Percentiles rank a stretch among this genome's conserved stretches.
Evolutionary conservation across 2,797 vertebrate genomes (phyloP).

Genomic region (Helicolenus hilgendorfi): DNA sequence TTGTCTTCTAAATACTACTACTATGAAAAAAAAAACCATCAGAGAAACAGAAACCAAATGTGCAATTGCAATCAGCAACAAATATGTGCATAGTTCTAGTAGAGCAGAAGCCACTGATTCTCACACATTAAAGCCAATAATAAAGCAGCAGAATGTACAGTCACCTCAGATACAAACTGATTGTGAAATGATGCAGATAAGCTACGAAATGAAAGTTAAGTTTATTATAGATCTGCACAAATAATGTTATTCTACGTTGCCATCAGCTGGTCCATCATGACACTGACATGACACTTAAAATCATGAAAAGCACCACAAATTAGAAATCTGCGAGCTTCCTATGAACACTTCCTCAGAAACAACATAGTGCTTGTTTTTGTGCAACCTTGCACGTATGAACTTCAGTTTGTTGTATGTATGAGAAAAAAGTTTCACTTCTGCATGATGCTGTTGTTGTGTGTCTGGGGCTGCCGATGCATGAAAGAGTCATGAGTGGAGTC

Average conservation of each 20-base stretch:
- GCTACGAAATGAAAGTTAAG: background rate
- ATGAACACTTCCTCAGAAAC: background rate
- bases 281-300: too few species aligned
- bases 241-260: background rate
- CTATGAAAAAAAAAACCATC: too few species aligned
- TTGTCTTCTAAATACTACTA: too few species aligned
- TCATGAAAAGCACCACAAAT: background rate
- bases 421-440: background rate
- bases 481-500: background rate
- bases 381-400: background rate
- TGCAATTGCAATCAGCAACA: background rate
- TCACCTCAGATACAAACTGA: background rate
- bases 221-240: background rate
- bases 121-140: background rate
- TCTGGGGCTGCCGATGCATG: background rate
- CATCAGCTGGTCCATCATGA: too few species aligned
- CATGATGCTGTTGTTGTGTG: background rate
- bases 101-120: background rate
- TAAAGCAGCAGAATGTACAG: background rate
- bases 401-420: background rate
- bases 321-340: background rate
- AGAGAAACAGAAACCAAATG: background rate
- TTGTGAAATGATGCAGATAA: background rate
- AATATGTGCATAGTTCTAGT: too few species aligned
- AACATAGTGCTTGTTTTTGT: background rate